Conservation (phyloP, 2,113 vertebrate species). For the Xiphias gladius region DNA sequence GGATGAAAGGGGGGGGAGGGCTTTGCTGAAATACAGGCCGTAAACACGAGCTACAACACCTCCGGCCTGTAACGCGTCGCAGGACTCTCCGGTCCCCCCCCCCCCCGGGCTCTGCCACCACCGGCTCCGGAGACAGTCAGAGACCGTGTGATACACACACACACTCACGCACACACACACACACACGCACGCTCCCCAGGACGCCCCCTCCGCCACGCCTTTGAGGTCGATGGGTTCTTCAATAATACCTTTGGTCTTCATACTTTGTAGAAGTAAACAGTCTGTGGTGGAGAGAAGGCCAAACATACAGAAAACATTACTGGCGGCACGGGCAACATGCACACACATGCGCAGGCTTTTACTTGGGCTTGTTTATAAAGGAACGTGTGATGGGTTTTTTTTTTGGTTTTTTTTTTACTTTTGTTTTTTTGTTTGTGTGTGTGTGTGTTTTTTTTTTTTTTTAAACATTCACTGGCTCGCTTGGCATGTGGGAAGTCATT, state of each 20-base stretch:
- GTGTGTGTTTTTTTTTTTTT: no score
- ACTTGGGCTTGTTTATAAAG: neutral
- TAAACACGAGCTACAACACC: constrained; percentile 46
- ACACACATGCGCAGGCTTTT: neutral
- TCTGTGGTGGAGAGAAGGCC: constrained; percentile 66
- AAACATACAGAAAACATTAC: neutral
- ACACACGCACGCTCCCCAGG: constrained; percentile 44
- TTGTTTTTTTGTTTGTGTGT: no score
- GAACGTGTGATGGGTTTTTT: neutral
- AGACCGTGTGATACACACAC: constrained; percentile 44
- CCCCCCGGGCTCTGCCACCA: constrained; percentile 31
- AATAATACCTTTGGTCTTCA: constrained; percentile 81
- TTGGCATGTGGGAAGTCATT: constrained; percentile 75
- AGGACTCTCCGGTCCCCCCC: neutral
- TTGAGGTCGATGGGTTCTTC: constrained; percentile 83
- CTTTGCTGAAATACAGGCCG: constrained; percentile 61
- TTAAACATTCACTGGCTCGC: constrained; percentile 32
- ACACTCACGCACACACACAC: no score
- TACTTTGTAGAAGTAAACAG: constrained; percentile 83
- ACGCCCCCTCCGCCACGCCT: no score
- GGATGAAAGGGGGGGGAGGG: constrained; percentile 56
- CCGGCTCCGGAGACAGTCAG: constrained; percentile 42
- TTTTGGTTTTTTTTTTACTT: no score
- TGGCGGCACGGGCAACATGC: neutral
- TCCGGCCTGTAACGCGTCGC: constrained; percentile 9